Conservation (phyloP, 2,113 vertebrate genomes). For the Eulemur rufifrons region DNA sequence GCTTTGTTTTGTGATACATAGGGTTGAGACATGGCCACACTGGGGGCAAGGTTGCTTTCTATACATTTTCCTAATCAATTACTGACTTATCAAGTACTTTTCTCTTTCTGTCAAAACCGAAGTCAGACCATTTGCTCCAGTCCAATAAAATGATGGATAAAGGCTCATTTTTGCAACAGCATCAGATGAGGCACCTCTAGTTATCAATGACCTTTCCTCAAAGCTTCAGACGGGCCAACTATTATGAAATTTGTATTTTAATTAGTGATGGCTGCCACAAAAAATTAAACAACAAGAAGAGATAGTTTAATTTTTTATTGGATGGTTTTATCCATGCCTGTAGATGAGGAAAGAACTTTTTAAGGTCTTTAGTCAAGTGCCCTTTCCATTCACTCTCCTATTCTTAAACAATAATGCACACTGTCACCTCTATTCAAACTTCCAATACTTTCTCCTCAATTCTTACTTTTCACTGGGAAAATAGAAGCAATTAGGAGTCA, state of each 20-base stretch:
- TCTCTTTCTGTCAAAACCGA: slow-evolving; percentile 40
- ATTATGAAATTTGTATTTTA: slow-evolving; percentile 30
- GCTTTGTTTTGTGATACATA: not conserved
- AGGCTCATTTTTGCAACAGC: not conserved
- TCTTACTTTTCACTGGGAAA: not conserved
- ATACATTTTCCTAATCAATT: slow-evolving; percentile 27
- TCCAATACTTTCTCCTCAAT: not conserved
- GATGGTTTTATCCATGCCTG: not conserved
- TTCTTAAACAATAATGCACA: not conserved
- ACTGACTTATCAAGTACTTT: not conserved
- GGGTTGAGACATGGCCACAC: not conserved
- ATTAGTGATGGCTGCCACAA: not conserved
- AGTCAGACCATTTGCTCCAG: slow-evolving; percentile 6
- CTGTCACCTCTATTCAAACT: not conserved
- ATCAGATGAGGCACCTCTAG: not conserved
- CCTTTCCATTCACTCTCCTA: not conserved
- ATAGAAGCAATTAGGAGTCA: not conserved
- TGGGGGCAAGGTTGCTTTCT: not conserved
- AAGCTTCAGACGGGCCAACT: not conserved
- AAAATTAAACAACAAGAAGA: slow-evolving; percentile 32
- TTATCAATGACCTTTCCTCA: slow-evolving; percentile 13
- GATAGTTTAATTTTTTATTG: not conserved
- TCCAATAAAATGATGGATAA: slow-evolving; percentile 29
- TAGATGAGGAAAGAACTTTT: slow-evolving; percentile 32
- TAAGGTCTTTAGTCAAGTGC: not conserved